phyloP scores from a whole-genome alignment of 2,888 invertebrate genomes.

The Thalpophila matura region DNA sequence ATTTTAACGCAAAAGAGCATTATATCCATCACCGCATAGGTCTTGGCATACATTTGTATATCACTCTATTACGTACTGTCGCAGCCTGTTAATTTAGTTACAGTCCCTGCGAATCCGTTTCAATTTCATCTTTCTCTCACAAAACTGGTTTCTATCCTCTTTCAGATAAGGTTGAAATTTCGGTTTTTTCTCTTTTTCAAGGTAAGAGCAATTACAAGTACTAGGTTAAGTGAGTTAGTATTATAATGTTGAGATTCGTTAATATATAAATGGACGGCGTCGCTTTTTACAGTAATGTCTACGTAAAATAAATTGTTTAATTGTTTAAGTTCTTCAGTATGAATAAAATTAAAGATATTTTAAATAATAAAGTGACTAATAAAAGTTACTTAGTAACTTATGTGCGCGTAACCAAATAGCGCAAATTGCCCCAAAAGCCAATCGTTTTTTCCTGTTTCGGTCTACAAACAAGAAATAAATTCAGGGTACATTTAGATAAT shows the following conservation, averaged over 20 bases:
- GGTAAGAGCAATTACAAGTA: constrained; percentile 61
- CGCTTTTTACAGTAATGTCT: constrained; percentile 2
- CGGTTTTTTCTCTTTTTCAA: constrained; percentile 8
- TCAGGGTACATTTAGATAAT: too few species aligned
- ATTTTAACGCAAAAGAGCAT: neutral
- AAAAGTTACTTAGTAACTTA: too few species aligned
- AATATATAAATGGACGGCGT: constrained; percentile 13
- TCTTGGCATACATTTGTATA: constrained; percentile 59
- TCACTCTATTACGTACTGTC: constrained; percentile 61
- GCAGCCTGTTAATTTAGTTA: constrained; percentile 71
- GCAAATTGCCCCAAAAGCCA: too few species aligned
- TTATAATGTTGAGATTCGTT: constrained; percentile 32
- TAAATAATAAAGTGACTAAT: neutral
- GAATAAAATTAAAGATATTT: neutral
- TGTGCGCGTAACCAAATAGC: too few species aligned
- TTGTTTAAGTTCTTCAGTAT: neutral
- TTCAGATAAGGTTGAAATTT: constrained; percentile 26
- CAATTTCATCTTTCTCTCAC: constrained; percentile 9
- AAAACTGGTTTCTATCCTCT: neutral
- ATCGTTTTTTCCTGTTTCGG: too few species aligned
- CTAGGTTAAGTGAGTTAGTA: constrained; percentile 34
- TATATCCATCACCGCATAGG: constrained; percentile 53
- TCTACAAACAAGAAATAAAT: too few species aligned
- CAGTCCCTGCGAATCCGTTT: constrained; percentile 32
- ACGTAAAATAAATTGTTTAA: neutral